Base-by-base conservation (phyloP, 2,888 invertebrate species). In the Oxycera nigricornis region DNA sequence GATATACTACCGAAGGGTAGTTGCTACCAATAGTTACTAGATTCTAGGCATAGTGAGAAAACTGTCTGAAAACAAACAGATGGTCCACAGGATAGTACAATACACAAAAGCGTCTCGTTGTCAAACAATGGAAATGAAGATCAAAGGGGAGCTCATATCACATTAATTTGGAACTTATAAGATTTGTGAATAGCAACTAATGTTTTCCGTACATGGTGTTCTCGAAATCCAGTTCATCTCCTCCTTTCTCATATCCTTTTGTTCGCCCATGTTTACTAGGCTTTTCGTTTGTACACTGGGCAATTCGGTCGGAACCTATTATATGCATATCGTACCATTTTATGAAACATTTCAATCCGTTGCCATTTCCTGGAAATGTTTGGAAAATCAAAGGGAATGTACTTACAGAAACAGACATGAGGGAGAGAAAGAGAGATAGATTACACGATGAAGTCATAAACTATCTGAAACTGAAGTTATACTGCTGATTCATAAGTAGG, bases 151-250 rank as follows among this genome's bases (percentile, higher is more conserved):
- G 55, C 52, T 70, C 30, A 70, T 70, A 70, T 52, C 22, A 52
- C 70, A 70, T 70, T 70, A 70, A 55, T 55, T 70, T 35, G 55
- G 70, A 55, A 52, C 35, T 70, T 70, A 70, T 70, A 70, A 28
- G 70, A 70, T 70, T 55, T 70, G 70, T 70, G 28, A 22, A 31
- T 9, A 52, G 6, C 11, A 17, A 22, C 22, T 11, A 11, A 65
- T 65, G 39, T 24, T 65, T 65, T 30, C 65, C 24, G 24, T 39
- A 39, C 24, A n/a, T 55, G 24, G 6, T 55, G 22, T 65, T 24
- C 24, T 7, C 24, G 39, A 14, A 39, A 31, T 61, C 31, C 31
- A 11, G 7, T 57, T 14, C n/a, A 11, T 57, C 3, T 9, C 31
- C 2, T 17, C n/a, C 26, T 7, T 28, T 3, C 31, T 17, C 11